phyloP scores from a whole-genome alignment of 2,888 invertebrate genomes.

The Diaphora mendica region DNA sequence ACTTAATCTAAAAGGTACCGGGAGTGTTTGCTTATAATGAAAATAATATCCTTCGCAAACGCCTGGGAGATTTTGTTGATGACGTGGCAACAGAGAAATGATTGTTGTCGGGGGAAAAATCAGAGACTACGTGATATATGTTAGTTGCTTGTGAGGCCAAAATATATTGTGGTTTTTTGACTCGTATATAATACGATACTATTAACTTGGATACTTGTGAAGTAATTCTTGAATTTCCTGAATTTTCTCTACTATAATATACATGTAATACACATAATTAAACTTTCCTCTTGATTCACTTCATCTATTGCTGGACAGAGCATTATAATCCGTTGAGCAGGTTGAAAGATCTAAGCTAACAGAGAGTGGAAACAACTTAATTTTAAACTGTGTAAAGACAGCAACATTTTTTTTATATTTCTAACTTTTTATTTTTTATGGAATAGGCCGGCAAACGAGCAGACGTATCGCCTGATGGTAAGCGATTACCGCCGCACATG shows the following conservation, averaged over 20 bases:
- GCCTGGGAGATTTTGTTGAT: conserved; percentile 31
- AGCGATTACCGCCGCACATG: no score
- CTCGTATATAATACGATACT: background rate
- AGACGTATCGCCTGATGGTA: no score
- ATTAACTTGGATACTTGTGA: background rate
- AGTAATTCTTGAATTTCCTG: background rate
- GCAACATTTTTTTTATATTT: no score
- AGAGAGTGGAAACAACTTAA: background rate
- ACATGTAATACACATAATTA: no score
- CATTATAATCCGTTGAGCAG: no score
- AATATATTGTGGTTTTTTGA: background rate
- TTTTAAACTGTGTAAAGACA: background rate
- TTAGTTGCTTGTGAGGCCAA: conserved; percentile 3
- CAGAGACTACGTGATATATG: conserved; percentile 3
- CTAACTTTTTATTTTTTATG: no score
- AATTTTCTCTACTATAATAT: no score
- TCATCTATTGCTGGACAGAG: no score
- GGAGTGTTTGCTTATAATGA: conserved; percentile 37
- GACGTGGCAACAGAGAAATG: conserved; percentile 29
- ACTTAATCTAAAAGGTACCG: conserved; percentile 11
- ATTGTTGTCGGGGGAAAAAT: conserved; percentile 12
- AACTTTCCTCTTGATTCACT: no score
- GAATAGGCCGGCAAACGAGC: no score
- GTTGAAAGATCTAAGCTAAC: background rate
- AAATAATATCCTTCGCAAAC: conserved; percentile 35